Base-by-base conservation (phyloP, 2,888 invertebrate genomes). In the Lymantria dispar region DNA sequence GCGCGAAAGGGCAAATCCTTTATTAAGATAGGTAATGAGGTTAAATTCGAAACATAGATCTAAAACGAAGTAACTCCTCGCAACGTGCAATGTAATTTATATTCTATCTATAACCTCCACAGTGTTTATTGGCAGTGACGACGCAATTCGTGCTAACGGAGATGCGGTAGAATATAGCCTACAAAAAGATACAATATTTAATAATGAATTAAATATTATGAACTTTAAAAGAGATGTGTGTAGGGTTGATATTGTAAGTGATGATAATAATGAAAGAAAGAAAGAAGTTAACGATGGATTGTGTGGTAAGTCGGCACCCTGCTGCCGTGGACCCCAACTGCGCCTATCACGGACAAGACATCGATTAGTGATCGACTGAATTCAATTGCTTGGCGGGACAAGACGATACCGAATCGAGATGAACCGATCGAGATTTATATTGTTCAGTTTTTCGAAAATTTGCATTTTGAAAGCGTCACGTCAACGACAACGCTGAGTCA, bases 21-120 rank as follows among this genome's bases (percentile, higher is more conserved):
- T 88, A 90, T 90, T 91, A 91, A 91, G 91, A 91, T 91, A 90
- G 91, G 90, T 90, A 91, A 91, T 91, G 91, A 90, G 91, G 90
- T 91, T 90, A 91, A 91, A 87, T 84, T 80, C 76, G 56, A 60
- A 62, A 53, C 56, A 50, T 60, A 79, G 62, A 70, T 72, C 64
- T 48, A 68, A 74, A 87, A 83, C 57, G 78, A 45, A 64, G 59
- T 57, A 86, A 76, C 71, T 79, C 57, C 55, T 57, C 45, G 44
- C 45, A 40, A 45, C 45, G 43, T 48, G 42, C 81, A 84, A 69
- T 53, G 78, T 61, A 87, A 82, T 74, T 72, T 80, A 74, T 68
- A 71, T 79, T 71, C 72, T 85, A 84, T 68, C 58, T 66, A 77
- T 69, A 71, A 76, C 71, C 66, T 65, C 60, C 78, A 89, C 60